phyloP scores from a whole-genome alignment of 2,113 vertebrate species.

The Rhinichthys klamathensis region DNA sequence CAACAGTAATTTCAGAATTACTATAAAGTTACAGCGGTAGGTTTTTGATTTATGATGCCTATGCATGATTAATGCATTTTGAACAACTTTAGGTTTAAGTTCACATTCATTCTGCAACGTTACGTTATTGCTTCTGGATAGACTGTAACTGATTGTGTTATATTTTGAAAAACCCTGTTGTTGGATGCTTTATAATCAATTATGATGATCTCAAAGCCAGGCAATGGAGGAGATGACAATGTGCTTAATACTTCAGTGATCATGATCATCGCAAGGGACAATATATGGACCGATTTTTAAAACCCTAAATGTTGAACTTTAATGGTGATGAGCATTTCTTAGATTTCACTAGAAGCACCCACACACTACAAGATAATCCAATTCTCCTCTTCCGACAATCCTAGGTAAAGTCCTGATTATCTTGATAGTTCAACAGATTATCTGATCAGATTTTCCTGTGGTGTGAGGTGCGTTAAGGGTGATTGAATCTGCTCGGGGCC shows the following conservation, averaged over 20 bases:
- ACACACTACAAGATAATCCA: too few relatives aligned
- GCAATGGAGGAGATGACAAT: background rate
- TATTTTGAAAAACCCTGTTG: constrained; percentile 32
- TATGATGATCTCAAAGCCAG: constrained; percentile 8
- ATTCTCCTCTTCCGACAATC: too few relatives aligned
- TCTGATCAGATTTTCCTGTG: too few relatives aligned
- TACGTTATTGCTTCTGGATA: constrained; percentile 30
- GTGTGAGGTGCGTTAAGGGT: too few relatives aligned
- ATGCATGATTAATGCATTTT: constrained; percentile 8
- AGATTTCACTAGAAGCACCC: background rate
- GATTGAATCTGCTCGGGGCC: too few relatives aligned
- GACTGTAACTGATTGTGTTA: constrained; percentile 1
- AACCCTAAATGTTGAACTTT: background rate
- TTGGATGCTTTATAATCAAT: background rate
- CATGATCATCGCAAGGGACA: constrained; percentile 14
- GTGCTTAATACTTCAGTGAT: constrained; percentile 18
- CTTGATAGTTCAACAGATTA: too few relatives aligned
- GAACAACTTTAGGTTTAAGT: background rate
- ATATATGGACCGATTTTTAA: background rate
- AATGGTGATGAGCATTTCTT: constrained; percentile 18
- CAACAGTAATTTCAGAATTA: constrained; percentile 36
- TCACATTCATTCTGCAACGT: constrained; percentile 31
- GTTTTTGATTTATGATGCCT: constrained; percentile 3
- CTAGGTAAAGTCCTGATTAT: too few relatives aligned
- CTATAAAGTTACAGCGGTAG: constrained; percentile 13